A percentile compares a stretch with the other conserved stretches of the same genome.
Conservation (phyloP, 2,888 invertebrate genomes). For the Drosophila merina region DNA sequence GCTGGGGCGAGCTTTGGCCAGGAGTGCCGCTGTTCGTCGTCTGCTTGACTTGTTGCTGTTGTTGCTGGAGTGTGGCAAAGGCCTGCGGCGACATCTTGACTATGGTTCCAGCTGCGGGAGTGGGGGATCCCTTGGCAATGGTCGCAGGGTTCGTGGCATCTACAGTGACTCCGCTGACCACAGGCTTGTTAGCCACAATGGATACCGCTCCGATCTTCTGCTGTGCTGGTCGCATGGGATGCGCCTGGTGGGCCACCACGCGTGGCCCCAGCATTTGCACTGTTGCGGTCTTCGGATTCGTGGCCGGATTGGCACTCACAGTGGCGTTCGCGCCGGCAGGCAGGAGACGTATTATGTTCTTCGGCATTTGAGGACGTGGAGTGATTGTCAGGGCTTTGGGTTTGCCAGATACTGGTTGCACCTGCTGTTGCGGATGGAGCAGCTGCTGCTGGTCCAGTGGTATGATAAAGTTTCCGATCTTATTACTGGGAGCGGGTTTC, state of each 20-base stretch:
- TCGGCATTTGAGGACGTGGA: slow-evolving; percentile 61
- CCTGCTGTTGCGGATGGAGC: slow-evolving; percentile 39
- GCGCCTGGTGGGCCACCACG: slow-evolving; percentile 60
- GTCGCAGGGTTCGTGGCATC: slow-evolving; percentile 31
- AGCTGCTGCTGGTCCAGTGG: slow-evolving; percentile 40
- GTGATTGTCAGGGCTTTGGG: slow-evolving; percentile 36
- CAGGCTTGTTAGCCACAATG: slow-evolving; percentile 56
- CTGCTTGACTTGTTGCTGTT: slow-evolving; percentile 80
- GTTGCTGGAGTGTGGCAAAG: slow-evolving; percentile 82
- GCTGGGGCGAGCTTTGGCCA: slow-evolving; percentile 54
- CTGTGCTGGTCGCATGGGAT: slow-evolving; percentile 63
- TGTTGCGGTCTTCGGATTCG: slow-evolving; percentile 20
- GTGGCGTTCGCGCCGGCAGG: slow-evolving; percentile 48
- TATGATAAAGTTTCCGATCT: slow-evolving; percentile 48
- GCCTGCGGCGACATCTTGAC: slow-evolving; percentile 82
- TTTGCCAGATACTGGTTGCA: slow-evolving; percentile 18
- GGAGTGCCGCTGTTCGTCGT: slow-evolving; percentile 45
- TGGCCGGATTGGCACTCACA: background rate
- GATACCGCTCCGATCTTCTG: slow-evolving; percentile 70
- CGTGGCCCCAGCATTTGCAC: slow-evolving; percentile 74
- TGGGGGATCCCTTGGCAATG: slow-evolving; percentile 20
- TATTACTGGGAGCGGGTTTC: slow-evolving; percentile 64
- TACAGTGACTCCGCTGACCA: slow-evolving; percentile 4
- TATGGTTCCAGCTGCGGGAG: slow-evolving; percentile 66
- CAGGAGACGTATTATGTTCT: slow-evolving; percentile 74